These are phyloP conservation scores for Platysteira castanea DNA, from an alignment of 2,113 vertebrate genomes.

Conservation along the genomic window DNA sequence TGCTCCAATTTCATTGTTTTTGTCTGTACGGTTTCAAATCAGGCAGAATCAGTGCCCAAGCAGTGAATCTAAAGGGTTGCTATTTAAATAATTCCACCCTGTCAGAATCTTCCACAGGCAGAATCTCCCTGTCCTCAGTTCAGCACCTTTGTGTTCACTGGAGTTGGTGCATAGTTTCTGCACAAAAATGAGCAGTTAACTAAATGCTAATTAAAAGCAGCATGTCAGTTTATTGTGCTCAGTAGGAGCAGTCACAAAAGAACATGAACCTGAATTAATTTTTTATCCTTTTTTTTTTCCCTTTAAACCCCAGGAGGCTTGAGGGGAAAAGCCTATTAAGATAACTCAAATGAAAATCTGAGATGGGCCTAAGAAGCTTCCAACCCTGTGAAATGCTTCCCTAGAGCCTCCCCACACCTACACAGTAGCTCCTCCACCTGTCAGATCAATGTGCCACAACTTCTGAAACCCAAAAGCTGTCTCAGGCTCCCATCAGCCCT, in stretches of 20 bases:
- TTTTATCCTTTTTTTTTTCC: background rate
- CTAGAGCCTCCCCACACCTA: background rate
- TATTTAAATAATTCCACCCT: background rate
- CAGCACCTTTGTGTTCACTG: background rate
- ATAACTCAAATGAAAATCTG: background rate
- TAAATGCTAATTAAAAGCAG: constrained; percentile 66
- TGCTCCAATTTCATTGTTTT: background rate
- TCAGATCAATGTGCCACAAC: background rate
- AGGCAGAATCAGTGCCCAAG: background rate
- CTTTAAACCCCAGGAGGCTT: background rate
- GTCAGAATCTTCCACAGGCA: background rate
- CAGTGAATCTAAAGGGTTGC: background rate
- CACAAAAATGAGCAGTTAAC: constrained; percentile 42
- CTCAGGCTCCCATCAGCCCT: background rate
- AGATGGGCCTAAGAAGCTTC: background rate
- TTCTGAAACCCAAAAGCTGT: background rate
- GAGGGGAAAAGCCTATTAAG: background rate
- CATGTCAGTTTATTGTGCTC: constrained; percentile 51
- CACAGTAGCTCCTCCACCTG: background rate
- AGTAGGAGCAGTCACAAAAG: constrained; percentile 53
- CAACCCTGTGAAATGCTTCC: background rate
- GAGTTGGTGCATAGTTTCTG: background rate
- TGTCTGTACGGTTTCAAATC: background rate
- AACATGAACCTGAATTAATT: constrained; percentile 56
- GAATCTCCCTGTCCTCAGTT: background rate